Base-by-base conservation (phyloP, 2,113 vertebrate species). In the Passer domesticus region DNA sequence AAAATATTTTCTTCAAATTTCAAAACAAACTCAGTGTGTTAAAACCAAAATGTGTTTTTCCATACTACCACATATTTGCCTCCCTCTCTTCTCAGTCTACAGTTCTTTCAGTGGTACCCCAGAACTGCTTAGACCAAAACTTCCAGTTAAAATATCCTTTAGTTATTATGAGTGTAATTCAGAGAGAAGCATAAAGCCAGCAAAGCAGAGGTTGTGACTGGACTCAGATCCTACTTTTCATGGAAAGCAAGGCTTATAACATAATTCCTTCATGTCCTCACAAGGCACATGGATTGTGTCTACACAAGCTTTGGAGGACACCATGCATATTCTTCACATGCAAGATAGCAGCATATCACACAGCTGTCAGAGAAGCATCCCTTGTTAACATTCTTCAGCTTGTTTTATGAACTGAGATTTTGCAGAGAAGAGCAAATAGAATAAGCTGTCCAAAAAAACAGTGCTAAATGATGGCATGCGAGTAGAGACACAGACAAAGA, bases 291-390 rank as follows among this genome's bases (percentile, higher is more conserved):
- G 63, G 78, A 69, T 35, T 87, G 52, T 63, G 25, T 95, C 92
- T 90, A 66, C 28, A 59, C 56, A 93, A 83, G 58, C 67, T 94
- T 72, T 76, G 70, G 44, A 97, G 59, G 59, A 85, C 76, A 78
- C 39, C 44, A 39, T 30, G 58, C 66, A 89, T 95, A 92, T 58
- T 92, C 86, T 72, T 88, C 52, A 81, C 58, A n/a, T 33, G 28
- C 72, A 75, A 76, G 93, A 97, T 63, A 93, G 93, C 79, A 88
- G 90, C 88, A 46, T 96, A 83, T 94, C 90, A 90, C 63, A 87
- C 13, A 96, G 72, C 88, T 95, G 88, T 89, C 86, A 94, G 39
- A 92, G 33, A 93, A 86, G 56, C 69, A 92, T 87, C 79, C 43
- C 66, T 68, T 84, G 33, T 94, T 94, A 95, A 91, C 81, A 87